A percentile compares a stretch with the other conserved stretches of the same genome.
These are phyloP conservation scores for Phataginus tetradactyla DNA, from an alignment of 2,797 vertebrate genomes.

Conservation along the genomic window DNA sequence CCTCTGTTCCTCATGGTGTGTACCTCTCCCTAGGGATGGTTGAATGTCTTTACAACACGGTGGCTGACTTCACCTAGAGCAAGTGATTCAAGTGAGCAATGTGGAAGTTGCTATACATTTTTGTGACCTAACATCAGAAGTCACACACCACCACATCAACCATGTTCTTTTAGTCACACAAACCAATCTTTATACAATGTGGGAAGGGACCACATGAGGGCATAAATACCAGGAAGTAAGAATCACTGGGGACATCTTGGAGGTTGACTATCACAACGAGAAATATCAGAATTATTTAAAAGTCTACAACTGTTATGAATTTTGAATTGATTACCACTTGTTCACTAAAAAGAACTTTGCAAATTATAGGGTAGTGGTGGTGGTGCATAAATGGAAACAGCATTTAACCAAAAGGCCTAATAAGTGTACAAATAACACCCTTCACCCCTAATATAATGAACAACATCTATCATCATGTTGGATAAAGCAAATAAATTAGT, in stretches of 20 bases:
- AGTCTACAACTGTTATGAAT: background rate
- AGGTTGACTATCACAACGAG: background rate
- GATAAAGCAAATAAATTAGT: background rate
- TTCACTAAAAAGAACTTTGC: constrained; percentile 34
- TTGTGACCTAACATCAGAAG: constrained; percentile 4
- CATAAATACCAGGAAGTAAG: background rate
- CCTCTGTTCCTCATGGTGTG: background rate
- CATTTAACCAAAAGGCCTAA: background rate
- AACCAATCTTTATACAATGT: background rate
- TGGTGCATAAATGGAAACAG: constrained; percentile 18
- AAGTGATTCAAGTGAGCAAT: background rate
- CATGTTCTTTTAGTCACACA: background rate
- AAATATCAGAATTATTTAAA: constrained; percentile 1
- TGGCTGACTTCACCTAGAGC: background rate
- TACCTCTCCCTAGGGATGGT: background rate
- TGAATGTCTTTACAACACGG: background rate
- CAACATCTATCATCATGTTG: background rate
- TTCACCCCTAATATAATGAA: background rate
- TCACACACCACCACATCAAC: background rate
- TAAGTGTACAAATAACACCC: background rate
- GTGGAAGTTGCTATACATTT: background rate
- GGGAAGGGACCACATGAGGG: background rate
- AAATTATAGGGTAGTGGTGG: background rate
- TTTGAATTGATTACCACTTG: constrained; percentile 24
- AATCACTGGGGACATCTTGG: background rate